Conservation (phyloP, 2,113 vertebrate genomes). For the Cololabis saira region DNA sequence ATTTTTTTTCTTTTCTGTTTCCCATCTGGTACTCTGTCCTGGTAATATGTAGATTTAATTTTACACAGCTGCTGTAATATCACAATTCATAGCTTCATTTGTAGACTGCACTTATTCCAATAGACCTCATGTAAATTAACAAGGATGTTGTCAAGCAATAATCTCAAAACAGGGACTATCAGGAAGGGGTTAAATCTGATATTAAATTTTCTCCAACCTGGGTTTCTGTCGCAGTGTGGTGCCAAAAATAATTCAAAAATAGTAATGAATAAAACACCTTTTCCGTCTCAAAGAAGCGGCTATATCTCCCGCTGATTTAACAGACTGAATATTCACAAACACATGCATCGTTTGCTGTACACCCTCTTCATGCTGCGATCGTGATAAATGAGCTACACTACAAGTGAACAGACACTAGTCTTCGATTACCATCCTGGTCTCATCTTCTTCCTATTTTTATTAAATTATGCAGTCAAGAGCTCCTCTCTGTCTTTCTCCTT, state of each 20-base stretch:
- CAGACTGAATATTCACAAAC: conserved; percentile 26
- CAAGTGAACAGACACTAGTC: conserved; percentile 56
- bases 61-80: no score
- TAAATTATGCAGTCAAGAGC: conserved; percentile 66
- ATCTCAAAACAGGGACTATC: no score
- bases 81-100: no score
- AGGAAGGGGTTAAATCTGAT: neutral
- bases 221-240: conserved; percentile 2
- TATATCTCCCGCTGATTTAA: conserved; percentile 35
- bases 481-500: neutral
- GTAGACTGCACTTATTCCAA: no score
- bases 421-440: conserved; percentile 52
- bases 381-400: conserved; percentile 52
- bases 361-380: conserved; percentile 6
- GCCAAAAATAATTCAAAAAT: conserved; percentile 44
- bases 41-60: no score
- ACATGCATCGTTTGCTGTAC: conserved; percentile 6
- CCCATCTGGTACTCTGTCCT: no score
- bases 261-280: conserved; percentile 34
- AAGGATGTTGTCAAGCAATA: no score
- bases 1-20: no score
- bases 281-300: conserved; percentile 27
- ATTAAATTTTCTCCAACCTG: conserved; percentile 9
- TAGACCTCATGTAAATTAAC: no score
- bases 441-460: conserved; percentile 66